phyloP scores from a whole-genome alignment of 2,888 invertebrate species.

The Unio pictorum region DNA sequence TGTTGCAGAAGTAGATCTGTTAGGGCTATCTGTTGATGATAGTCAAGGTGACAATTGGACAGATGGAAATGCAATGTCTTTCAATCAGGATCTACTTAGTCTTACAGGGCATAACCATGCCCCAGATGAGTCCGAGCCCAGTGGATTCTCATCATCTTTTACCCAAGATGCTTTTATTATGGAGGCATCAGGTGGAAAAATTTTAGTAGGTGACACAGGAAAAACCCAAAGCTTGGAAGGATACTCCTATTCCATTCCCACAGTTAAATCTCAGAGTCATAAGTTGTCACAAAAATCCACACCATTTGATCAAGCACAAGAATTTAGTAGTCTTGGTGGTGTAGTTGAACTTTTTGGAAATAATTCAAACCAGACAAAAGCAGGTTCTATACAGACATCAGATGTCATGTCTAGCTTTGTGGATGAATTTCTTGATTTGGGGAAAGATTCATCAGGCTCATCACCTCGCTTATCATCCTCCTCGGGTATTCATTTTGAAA shows the following conservation, averaged over 20 bases:
- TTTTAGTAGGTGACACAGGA: too few species aligned
- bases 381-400: too few species aligned
- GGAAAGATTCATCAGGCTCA: too few species aligned
- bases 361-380: too few species aligned
- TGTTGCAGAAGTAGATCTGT: conserved; percentile 38
- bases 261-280: conserved; percentile 29
- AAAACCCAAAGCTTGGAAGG: not conserved
- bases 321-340: not conserved
- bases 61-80: conserved; percentile 3
- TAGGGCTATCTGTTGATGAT: conserved; percentile 35
- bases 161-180: not conserved
- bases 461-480: too few species aligned
- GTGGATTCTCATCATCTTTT: too few species aligned
- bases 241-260: conserved; percentile 11
- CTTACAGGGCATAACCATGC: conserved; percentile 10
- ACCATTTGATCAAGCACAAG: conserved; percentile 44
- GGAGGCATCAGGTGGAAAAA: not conserved
- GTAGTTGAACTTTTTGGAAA: not conserved
- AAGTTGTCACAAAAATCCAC: conserved; percentile 50
- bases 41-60: conserved; percentile 11
- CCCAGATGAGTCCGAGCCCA: too few species aligned
- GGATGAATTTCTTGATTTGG: too few species aligned
- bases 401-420: too few species aligned
- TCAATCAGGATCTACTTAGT: conserved; percentile 58
- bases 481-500: too few species aligned